Evolutionary conservation across 2,797 vertebrate species (phyloP).

Genomic region (Syndactyla subalaris): DNA sequence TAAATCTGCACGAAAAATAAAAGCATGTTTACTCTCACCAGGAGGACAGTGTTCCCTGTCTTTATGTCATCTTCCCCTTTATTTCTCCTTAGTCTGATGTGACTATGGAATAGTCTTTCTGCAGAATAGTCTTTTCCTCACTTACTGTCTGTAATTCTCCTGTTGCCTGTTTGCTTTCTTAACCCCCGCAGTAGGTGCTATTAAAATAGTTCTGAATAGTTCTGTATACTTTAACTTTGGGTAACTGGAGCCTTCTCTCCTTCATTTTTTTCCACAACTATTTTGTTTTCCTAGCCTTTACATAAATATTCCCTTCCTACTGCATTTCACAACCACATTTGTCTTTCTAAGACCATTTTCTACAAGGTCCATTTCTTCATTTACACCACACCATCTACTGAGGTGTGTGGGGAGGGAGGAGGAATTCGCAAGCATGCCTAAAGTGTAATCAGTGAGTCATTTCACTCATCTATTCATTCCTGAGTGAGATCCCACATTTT

Average conservation of each 20-base stretch:
- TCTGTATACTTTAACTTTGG: neutral
- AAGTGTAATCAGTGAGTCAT: neutral
- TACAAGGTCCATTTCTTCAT: neutral
- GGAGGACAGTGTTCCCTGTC: neutral
- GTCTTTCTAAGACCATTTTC: neutral
- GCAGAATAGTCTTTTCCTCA: neutral
- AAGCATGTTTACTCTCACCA: neutral
- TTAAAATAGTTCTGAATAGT: neutral
- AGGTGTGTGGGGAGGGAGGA: neutral
- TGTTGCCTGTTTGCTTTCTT: neutral
- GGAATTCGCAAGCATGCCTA: neutral
- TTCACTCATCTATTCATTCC: neutral
- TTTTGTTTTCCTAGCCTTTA: neutral
- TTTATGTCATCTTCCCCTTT: neutral
- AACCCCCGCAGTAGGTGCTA: neutral
- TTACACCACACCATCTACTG: neutral
- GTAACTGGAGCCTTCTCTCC: neutral
- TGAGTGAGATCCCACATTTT: neutral
- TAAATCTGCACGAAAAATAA: neutral
- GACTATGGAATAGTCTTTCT: neutral
- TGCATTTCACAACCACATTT: neutral
- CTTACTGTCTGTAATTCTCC: neutral
- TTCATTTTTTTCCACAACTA: neutral
- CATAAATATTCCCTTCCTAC: neutral
- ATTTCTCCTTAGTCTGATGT: neutral